Base-by-base conservation (phyloP, 2,797 vertebrate genomes). In the Sebastes trivittatus region DNA sequence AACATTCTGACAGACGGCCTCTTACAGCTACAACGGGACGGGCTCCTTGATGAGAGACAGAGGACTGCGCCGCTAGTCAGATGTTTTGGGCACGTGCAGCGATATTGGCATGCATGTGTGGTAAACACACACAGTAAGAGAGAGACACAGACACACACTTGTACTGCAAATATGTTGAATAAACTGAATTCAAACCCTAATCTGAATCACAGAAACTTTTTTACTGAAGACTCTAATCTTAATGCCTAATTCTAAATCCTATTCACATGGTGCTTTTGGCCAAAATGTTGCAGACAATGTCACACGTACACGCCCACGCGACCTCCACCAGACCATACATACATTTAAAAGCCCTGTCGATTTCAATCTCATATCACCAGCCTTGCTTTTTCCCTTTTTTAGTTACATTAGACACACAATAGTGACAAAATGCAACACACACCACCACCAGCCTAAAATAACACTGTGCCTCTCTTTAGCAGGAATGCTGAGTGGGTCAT, bases 401-500 rank as follows among this genome's bases (percentile, higher is more conserved):
- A 61, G 49, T 46, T 49, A 11, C 56, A 66, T 55, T 46, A 23
- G 4, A 38, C 18, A 46, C 16, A 62, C 23, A 76, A 49, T 36
- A 27, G 55, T 1, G 52, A 27, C 74, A 67, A n/a, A 72, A 64
- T 29, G 52, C 63, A 60, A 69, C 74, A 64, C 86, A 81, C 83
- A 84, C 32, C 66, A 4, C 8, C 16, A 49, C 38, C 3, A 11
- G 65, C 34, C 29, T 72, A 77, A 90, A 90, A 88, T 79, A 85
- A 84, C 74, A 71, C 62, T 38, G 34, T 59, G 66, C 3, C 36
- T 78, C 42, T 82, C 65, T 84, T 75, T 32, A 72, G 56, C 61
- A 65, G 83, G 80, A 91, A 84, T 75, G 87, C 81, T 85, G 85
- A 92, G 92, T 77, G 82, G 87, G 55, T 89, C 84, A 69, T 87